Base-by-base conservation (phyloP, 2,888 invertebrate species). In the Epinotia brunnichana region DNA sequence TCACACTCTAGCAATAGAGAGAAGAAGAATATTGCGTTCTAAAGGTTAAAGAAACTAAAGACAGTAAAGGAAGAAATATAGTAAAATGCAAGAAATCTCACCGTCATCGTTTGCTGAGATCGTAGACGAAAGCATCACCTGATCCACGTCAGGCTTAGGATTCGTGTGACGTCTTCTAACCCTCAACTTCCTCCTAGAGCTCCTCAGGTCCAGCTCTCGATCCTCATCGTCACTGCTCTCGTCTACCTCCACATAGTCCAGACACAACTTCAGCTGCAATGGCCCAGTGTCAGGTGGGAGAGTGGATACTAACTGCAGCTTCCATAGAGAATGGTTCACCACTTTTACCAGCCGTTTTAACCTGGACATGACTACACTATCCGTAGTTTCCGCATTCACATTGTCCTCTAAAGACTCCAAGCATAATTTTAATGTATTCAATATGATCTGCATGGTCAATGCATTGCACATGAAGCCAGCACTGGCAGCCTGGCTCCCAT, bases 321-420 rank as follows among this genome's bases (percentile, higher is more conserved):
- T 94, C 96, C 96, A 97, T 74, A 94, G 89, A 9, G 96, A 96
- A 84, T 96, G 96, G 75, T 94, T 94, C 4, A 96, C 92, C 13
- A 87, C 94, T 86, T 88, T 94, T 82, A 85, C 86, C 80, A 85
- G 87, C 74, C 82, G 89, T 78, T 85, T 91, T 15, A 90, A 82
- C 75, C 91, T 85, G 10, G 80, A 72, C 0, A 77, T 77, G 1
- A 84, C 80, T 72, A 77, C 82, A 11, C 79, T 80, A 7, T 89
- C 88, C 13, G 85, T 80, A 64, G 87, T 87, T 63, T 89, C 82
- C 24, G 80, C 76, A 57, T 80, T 82, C 2, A 79, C 75, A 66
- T 83, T 90, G 10, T 90, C 87, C 74, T 93, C 90, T 39, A 94
- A 81, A 71, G 91, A 91, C 70, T 94, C 93, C 70, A 95, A 83